Evolutionary conservation across 2,113 vertebrate species (phyloP).

Genomic region (Sardina pilchardus): DNA sequence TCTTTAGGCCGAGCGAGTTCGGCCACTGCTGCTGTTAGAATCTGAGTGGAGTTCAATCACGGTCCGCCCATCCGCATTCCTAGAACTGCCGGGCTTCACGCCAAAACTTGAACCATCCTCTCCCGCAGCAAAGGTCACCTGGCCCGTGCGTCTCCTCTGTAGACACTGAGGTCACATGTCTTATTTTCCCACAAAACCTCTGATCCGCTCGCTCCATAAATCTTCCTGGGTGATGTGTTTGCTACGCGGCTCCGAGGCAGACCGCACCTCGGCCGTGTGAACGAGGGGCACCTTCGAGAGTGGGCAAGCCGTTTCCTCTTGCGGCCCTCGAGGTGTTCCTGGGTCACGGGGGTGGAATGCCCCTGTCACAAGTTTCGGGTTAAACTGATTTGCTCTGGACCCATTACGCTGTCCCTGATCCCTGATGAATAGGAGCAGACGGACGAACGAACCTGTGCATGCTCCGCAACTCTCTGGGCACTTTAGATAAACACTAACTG

Average conservation of each 20-base stretch:
- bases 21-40: not conserved
- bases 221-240: not conserved
- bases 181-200: conserved; percentile 14
- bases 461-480: not conserved
- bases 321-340: not conserved
- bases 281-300: not conserved
- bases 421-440: not conserved
- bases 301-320: not conserved
- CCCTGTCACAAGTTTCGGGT: not conserved
- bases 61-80: not conserved
- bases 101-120: conserved; percentile 12
- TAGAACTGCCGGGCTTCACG: not conserved
- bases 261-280: not conserved
- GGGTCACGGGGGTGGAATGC: not conserved
- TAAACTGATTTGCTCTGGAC: not conserved
- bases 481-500: not conserved
- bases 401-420: not conserved
- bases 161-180: not conserved
- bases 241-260: not conserved
- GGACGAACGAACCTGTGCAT: not conserved
- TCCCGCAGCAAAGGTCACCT: not conserved
- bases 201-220: not conserved
- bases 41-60: not conserved
- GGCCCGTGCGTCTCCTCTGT: not conserved
- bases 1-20: not conserved